These are phyloP conservation scores for Ostrea edulis DNA, from an alignment of 1,140 invertebrate genomes.

Conservation along the genomic window DNA sequence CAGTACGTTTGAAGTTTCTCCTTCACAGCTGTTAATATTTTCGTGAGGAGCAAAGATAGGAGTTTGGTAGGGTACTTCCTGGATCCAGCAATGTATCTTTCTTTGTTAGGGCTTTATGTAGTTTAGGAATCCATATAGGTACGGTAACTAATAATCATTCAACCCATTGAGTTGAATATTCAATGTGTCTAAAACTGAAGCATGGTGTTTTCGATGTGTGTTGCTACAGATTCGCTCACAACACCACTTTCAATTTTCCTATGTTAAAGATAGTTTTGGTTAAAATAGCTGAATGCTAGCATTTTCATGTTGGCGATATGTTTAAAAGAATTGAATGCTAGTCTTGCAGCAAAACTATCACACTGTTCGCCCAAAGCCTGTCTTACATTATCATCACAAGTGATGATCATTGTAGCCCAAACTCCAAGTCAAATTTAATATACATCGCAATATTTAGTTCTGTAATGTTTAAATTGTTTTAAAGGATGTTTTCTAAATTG, in stretches of 20 bases:
- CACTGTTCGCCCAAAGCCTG: slow-evolving; percentile 54
- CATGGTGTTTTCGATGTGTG: slow-evolving; percentile 48
- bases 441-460: slow-evolving; percentile 62
- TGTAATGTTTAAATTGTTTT: slow-evolving; percentile 47
- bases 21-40: too few species aligned
- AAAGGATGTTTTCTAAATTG: slow-evolving; percentile 57
- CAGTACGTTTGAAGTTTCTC: too few species aligned
- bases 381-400: slow-evolving; percentile 56
- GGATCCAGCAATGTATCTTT: too few species aligned
- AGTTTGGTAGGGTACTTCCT: too few species aligned
- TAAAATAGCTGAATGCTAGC: slow-evolving; percentile 51
- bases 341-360: slow-evolving; percentile 61
- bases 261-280: slow-evolving; percentile 49
- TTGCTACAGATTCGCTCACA: slow-evolving; percentile 46
- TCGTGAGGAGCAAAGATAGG: too few species aligned
- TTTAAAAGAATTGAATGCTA: slow-evolving; percentile 52
- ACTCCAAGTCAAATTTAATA: slow-evolving; percentile 61
- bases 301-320: slow-evolving; percentile 19
- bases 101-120: too few species aligned
- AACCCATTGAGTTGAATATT: too few species aligned
- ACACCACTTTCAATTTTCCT: slow-evolving; percentile 55
- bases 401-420: slow-evolving; percentile 59
- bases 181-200: too few species aligned
- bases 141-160: too few species aligned
- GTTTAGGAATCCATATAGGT: too few species aligned